Evolutionary conservation across 2,797 vertebrate genomes (phyloP), one percentile per base, ranked within the genome.

Genomic region (Paguma larvata): DNA sequence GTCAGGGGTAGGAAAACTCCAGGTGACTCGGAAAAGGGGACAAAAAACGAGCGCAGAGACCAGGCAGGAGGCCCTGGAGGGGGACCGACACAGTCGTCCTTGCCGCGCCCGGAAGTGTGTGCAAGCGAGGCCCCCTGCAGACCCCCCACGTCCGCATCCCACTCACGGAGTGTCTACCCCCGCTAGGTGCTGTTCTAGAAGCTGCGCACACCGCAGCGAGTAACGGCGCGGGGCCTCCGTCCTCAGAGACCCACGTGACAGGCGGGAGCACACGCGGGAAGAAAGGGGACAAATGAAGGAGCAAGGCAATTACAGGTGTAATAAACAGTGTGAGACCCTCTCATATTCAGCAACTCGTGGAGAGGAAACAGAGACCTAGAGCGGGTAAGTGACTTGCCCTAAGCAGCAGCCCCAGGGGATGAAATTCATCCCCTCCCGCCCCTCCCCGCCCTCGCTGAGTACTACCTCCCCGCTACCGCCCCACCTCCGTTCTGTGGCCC

Each of bases 231-330:
- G 44, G 44, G 32, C 27, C 27, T 88, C 79, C 19, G 2, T 94
- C 77, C 94, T 93, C 48, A 41, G 44, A 62, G 91, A 80, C 14
- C 88, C 34, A 8, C 0, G 21, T 67, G 91, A 70, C 63, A 72
- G 91, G n/a, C 23, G 2, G 59, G 38, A 87, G 51, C 51, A 85
- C 75, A 89, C 34, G 63, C 89, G 86, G 32, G 32, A 84, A 46
- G 80, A 41, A 75, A 87, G 59, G 27, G 73, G 93, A 90, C 72
- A 97, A 92, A 96, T 59, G 72, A 53, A 85, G 34, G 83, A 89
- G 68, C 23, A 18, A 87, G 59, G 77, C 70, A 56, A 56, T 56
- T 75, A 84, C 1, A n/a, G 65, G 18, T 5, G 6, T 21, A 62
- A 84, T 44, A 44, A 63, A 75, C 34, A 38, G 56, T 2, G 65